Percentiles rank a stretch among this genome's conserved stretches.
These are phyloP conservation scores for Xanthia icteritia DNA, from an alignment of 2,888 invertebrate species.

Conservation along the genomic window DNA sequence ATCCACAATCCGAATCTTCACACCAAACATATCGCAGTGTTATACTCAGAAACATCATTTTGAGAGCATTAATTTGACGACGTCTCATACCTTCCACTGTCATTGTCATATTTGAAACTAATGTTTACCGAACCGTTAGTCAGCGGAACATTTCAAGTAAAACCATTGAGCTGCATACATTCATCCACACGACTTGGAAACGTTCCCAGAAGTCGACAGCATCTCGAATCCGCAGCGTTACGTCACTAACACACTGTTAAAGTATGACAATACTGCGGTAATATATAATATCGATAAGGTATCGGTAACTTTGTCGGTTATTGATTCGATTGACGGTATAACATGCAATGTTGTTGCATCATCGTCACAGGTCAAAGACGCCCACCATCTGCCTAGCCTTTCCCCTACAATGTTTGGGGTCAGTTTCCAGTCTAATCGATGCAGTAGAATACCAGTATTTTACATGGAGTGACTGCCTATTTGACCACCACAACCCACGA, in stretches of 20 bases:
- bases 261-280: slow-evolving; percentile 66
- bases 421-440: too few relatives aligned
- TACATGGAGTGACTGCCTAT: too few relatives aligned
- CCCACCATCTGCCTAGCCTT: not conserved
- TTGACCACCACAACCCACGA: too few relatives aligned
- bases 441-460: too few relatives aligned
- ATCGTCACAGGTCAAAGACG: not conserved
- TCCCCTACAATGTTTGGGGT: too few relatives aligned
- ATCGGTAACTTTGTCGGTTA: slow-evolving; percentile 42
- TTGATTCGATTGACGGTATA: slow-evolving; percentile 45
- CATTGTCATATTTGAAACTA: not conserved
- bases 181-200: slow-evolving; percentile 55
- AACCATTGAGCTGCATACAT: slow-evolving; percentile 31
- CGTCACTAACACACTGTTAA: slow-evolving; percentile 59
- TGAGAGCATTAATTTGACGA: not conserved
- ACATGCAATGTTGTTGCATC: not conserved
- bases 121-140: not conserved
- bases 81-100: not conserved
- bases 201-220: slow-evolving; percentile 57
- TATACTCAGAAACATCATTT: not conserved
- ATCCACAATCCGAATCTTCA: not conserved
- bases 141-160: not conserved
- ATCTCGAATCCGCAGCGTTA: slow-evolving; percentile 61
- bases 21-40: not conserved
- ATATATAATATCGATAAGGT: slow-evolving; percentile 65